A percentile compares a stretch with the other conserved stretches of the same genome.
Conservation (phyloP, 1,140 invertebrate species). For the Drosophila suzukii region DNA sequence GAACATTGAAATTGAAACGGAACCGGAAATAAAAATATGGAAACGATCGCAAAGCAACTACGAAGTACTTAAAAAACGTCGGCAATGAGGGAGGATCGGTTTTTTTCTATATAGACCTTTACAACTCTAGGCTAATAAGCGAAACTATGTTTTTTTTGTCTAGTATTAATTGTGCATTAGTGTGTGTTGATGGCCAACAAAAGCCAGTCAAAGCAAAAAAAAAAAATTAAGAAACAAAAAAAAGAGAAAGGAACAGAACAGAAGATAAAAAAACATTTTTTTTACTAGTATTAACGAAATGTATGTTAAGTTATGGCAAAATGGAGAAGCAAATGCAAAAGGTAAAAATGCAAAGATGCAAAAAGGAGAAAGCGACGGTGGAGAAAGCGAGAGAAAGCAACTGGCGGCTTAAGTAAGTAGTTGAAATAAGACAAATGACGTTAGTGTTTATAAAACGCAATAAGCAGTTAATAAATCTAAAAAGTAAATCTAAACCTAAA, state of each 20-base stretch:
- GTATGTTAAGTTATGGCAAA: constrained; percentile 62
- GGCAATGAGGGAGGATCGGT: constrained; percentile 16
- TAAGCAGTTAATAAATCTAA: constrained; percentile 67
- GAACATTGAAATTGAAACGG: background rate
- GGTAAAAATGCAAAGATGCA: background rate
- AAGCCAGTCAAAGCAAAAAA: constrained; percentile 35
- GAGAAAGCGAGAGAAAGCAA: constrained; percentile 8
- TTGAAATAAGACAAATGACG: constrained; percentile 67
- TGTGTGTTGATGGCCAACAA: constrained; percentile 33
- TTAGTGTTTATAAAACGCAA: constrained; percentile 83
- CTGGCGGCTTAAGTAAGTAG: constrained; percentile 74
- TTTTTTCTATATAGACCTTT: constrained; percentile 70
- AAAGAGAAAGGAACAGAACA: constrained; percentile 36
- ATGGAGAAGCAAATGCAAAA: constrained; percentile 15
- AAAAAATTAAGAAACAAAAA: constrained; percentile 12
- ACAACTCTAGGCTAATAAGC: constrained; percentile 75
- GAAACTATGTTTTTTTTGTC: constrained; percentile 61
- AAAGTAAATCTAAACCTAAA: constrained; percentile 39
- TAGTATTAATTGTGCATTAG: constrained; percentile 60
- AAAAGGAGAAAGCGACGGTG: constrained; percentile 7
- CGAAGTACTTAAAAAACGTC: constrained; percentile 38
- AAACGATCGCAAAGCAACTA: constrained; percentile 23
- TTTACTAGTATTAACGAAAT: constrained; percentile 70
- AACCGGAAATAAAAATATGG: background rate
- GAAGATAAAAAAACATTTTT: constrained; percentile 56